Percentiles rank a stretch among this genome's conserved stretches.
Evolutionary conservation across 2,888 invertebrate genomes (phyloP).

Genomic region (Drosophila anceps): DNA sequence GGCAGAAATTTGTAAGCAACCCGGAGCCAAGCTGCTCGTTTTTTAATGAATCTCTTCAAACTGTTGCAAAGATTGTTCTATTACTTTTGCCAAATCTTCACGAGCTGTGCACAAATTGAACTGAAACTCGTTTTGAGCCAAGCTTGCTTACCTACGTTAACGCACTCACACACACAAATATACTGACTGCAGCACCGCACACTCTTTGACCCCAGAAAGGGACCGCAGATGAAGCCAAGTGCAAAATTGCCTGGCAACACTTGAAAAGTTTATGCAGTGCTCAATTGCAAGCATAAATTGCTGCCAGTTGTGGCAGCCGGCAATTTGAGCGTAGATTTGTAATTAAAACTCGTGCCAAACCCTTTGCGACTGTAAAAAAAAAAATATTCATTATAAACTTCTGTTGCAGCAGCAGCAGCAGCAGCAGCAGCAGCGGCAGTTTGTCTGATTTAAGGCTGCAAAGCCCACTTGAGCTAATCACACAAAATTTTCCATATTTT

Average conservation of each 20-base stretch:
- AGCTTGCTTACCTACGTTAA: conserved; percentile 39
- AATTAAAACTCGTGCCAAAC: conserved; percentile 63
- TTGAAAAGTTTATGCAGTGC: conserved; percentile 68
- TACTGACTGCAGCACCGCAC: conserved; percentile 8
- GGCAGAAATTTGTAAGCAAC: conserved; percentile 17
- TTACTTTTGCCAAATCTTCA: conserved; percentile 44
- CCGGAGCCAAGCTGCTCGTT: conserved; percentile 18
- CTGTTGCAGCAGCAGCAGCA: conserved; percentile 29
- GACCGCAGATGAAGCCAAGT: conserved; percentile 72
- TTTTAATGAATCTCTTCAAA: conserved; percentile 38
- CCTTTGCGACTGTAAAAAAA: conserved; percentile 15
- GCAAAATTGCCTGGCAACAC: conserved; percentile 74
- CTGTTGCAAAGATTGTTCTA: conserved; percentile 29
- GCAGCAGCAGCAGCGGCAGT: conserved; percentile 33
- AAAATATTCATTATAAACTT: conserved; percentile 53
- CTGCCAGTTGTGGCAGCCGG: conserved; percentile 57
- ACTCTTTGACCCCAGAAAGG: conserved; percentile 43
- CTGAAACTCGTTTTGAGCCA: conserved; percentile 29
- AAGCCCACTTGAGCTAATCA: conserved; percentile 55
- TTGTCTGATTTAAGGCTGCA: conserved; percentile 49
- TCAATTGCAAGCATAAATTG: conserved; percentile 78
- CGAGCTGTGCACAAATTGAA: conserved; percentile 29
- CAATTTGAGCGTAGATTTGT: conserved; percentile 50
- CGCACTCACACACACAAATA: conserved; percentile 24
- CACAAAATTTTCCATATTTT: conserved; percentile 22